phyloP scores from a whole-genome alignment of 1,140 invertebrate species.

The Forficula auricularia region DNA sequence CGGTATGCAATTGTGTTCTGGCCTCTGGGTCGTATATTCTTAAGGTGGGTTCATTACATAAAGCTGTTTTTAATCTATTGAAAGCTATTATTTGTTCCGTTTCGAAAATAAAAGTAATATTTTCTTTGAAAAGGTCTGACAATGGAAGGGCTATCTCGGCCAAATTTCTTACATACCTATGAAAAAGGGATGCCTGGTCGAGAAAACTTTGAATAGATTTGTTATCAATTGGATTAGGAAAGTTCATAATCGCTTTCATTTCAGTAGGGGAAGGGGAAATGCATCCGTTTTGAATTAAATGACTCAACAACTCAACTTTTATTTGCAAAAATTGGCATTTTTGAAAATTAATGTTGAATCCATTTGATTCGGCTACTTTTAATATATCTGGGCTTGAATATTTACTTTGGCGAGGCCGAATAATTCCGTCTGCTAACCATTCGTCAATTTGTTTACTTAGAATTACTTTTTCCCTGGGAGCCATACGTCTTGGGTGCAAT shows the following conservation, averaged over 20 bases:
- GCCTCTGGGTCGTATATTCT: slow-evolving; percentile 14
- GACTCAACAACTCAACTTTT: too few species aligned
- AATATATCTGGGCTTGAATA: slow-evolving; percentile 11
- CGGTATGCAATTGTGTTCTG: slow-evolving; percentile 17
- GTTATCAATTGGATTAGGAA: too few species aligned
- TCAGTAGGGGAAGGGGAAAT: too few species aligned
- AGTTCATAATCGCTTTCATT: too few species aligned
- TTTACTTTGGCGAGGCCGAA: slow-evolving; percentile 10
- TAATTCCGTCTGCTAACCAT: slow-evolving; percentile 14
- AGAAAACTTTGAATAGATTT: too few species aligned
- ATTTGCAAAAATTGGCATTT: too few species aligned
- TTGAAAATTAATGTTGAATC: too few species aligned
- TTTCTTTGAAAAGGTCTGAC: slow-evolving; percentile 1
- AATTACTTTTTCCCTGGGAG: too few species aligned
- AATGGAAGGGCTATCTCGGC: slow-evolving; percentile 16
- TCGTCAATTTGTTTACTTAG: slow-evolving; percentile 8
- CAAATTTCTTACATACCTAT: too few species aligned
- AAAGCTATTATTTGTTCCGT: slow-evolving; percentile 7
- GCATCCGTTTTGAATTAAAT: too few species aligned
- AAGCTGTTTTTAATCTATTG: slow-evolving; percentile 10
- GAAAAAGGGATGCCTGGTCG: slow-evolving; percentile 13
- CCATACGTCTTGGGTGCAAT: too few species aligned
- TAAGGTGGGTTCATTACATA: slow-evolving; percentile 13
- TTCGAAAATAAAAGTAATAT: slow-evolving; percentile 1
- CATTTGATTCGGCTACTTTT: too few species aligned